Conservation (phyloP, 2,113 vertebrate species). For the Formicarius rufipectus region DNA sequence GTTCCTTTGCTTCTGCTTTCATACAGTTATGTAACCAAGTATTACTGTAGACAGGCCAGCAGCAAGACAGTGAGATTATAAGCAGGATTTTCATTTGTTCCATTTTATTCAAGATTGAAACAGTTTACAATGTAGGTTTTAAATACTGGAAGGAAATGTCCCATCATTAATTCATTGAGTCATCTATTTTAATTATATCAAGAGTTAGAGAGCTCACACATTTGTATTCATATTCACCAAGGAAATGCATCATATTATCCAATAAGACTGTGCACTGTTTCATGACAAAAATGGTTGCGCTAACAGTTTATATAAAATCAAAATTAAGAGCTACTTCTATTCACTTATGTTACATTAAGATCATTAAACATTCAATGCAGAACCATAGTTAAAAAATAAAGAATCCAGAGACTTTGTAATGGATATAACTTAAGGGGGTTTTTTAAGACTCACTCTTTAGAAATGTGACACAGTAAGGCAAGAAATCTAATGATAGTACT, state of each 20-base stretch:
- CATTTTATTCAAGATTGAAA: neutral
- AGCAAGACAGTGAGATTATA: neutral
- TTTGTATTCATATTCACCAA: conserved; percentile 21
- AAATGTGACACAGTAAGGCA: neutral
- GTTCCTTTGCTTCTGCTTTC: neutral
- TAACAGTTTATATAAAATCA: neutral
- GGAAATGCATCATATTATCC: neutral
- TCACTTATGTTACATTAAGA: neutral
- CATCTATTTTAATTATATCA: conserved; percentile 47
- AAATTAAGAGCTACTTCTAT: neutral
- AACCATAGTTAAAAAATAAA: neutral
- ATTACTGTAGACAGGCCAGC: neutral
- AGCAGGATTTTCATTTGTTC: neutral
- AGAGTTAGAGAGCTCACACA: neutral
- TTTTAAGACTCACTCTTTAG: neutral
- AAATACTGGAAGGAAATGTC: conserved; percentile 19
- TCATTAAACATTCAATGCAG: neutral
- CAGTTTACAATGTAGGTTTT: neutral
- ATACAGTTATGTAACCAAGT: neutral
- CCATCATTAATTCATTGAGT: conserved; percentile 39
- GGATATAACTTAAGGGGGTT: neutral
- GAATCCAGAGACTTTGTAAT: neutral
- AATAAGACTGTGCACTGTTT: neutral
- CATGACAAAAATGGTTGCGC: neutral
- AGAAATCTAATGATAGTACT: neutral